phyloP scores from a whole-genome alignment of 2,113 vertebrate species.

The Phaethornis superciliosus region DNA sequence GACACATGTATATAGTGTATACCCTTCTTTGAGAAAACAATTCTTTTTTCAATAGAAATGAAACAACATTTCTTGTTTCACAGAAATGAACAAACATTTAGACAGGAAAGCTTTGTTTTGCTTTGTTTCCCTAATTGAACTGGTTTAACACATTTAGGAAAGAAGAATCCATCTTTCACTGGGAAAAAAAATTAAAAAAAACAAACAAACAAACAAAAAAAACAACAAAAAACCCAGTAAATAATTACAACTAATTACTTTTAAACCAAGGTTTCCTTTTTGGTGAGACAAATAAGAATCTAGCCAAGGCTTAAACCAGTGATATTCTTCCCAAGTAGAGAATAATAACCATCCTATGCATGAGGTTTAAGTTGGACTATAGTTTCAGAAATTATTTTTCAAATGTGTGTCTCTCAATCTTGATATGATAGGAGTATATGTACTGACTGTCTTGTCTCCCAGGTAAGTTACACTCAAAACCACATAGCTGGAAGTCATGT shows the following conservation, averaged over 20 bases:
- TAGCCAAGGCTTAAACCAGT: not conserved
- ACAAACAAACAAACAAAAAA: not conserved
- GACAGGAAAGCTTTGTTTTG: not conserved
- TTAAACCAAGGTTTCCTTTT: not conserved
- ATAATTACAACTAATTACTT: not conserved
- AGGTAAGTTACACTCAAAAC: not conserved
- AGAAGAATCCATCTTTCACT: not conserved
- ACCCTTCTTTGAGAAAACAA: not conserved
- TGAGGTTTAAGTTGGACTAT: not conserved
- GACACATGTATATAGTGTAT: not conserved
- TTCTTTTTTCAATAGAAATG: not conserved
- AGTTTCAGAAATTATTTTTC: not conserved
- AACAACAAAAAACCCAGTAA: not conserved
- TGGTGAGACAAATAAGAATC: not conserved
- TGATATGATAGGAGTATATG: not conserved
- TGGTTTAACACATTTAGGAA: not conserved
- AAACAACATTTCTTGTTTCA: conserved; percentile 40
- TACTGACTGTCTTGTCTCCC: not conserved
- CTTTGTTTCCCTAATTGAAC: not conserved
- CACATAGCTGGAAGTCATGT: not conserved
- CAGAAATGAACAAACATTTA: conserved; percentile 22
- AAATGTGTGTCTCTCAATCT: not conserved
- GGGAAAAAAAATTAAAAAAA: not conserved
- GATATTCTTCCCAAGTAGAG: not conserved
- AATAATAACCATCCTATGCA: not conserved